Evolutionary conservation across 2,888 invertebrate species (phyloP).

Genomic region (Lydus trimaculatus): DNA sequence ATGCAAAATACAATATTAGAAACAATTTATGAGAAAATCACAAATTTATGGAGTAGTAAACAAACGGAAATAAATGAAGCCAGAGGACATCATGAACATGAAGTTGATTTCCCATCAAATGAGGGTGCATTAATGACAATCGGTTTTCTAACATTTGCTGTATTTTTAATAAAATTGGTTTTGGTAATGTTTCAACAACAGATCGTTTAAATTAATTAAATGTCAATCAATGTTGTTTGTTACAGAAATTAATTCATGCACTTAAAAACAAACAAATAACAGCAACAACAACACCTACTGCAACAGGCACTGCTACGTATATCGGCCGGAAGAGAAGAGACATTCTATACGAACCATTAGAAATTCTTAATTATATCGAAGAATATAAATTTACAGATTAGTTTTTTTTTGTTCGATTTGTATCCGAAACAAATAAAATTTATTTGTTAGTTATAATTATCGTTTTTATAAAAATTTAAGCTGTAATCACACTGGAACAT

Average conservation of each 20-base stretch:
- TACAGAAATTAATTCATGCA: constrained; percentile 73
- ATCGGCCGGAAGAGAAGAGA: constrained; percentile 47
- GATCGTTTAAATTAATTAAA: neutral
- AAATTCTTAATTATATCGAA: constrained; percentile 52
- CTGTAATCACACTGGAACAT: neutral
- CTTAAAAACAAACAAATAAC: constrained; percentile 68
- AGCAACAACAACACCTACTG: constrained; percentile 61
- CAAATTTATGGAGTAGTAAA: constrained; percentile 15
- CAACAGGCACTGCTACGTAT: constrained; percentile 56
- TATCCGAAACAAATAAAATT: neutral
- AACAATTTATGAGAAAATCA: constrained; percentile 69
- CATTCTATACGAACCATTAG: constrained; percentile 40
- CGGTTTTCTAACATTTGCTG: constrained; percentile 84
- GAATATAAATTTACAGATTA: constrained; percentile 42
- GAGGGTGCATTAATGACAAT: constrained; percentile 85
- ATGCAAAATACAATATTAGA: constrained; percentile 68
- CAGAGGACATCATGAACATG: constrained; percentile 57
- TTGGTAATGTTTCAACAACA: constrained; percentile 68
- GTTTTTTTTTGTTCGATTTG: neutral
- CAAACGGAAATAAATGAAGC: constrained; percentile 35
- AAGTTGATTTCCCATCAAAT: constrained; percentile 79
- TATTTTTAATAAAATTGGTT: constrained; percentile 83
- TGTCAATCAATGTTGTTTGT: constrained; percentile 33
- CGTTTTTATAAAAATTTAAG: neutral
- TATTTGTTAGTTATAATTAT: no score